Evolutionary conservation across 2,113 vertebrate species (phyloP), one percentile per base, ranked within the genome.

Genomic region (Progne subis): DNA sequence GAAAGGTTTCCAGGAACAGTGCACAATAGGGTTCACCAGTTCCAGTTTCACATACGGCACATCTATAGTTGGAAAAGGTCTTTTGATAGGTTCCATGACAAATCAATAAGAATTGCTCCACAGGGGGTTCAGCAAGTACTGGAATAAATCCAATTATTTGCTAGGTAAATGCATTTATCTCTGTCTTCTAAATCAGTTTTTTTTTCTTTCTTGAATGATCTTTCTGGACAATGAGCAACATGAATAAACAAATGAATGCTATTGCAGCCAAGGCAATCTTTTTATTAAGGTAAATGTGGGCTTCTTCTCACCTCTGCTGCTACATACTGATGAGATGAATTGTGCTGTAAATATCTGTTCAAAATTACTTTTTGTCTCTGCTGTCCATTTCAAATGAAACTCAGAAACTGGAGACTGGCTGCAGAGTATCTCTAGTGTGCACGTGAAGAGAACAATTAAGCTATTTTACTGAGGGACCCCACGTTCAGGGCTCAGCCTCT

Each of bases 31-130:
- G 59, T 74, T 88, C 85, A 90, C 63, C 34, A 78, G 47, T 46
- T 90, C 61, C 75, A 47, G 82, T 64, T 80, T 94, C 79, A 70
- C n/a, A 74, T 50, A 49, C 89, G 85, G 31, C 32, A 16, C 32
- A 37, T 50, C 50, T 71, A 19, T 39, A 63, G 78, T 0, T 32
- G 69, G 70, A 83, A 88, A 82, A 84, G 5, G 16, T 47, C 65
- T 86, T 88, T 82, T 80, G 43, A 49, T 78, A 86, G 19, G 50
- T 86, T 94, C 82, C 41, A 61, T 80, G 72, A 69, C 67, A 68
- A 88, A 91, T 91, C 91, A 83, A 16, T 82, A 81, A 79, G 64
- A 88, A 69, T 47, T 89, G 24, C n/a, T 92, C 82, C 76, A 68
- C 71, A 21, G 72, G 82, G 67, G 21, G 64, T 68, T 88, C 87